Evolutionary conservation across 2,113 vertebrate genomes (phyloP), one percentile per base, ranked within the genome.

Genomic region (Burhinus oedicnemus): DNA sequence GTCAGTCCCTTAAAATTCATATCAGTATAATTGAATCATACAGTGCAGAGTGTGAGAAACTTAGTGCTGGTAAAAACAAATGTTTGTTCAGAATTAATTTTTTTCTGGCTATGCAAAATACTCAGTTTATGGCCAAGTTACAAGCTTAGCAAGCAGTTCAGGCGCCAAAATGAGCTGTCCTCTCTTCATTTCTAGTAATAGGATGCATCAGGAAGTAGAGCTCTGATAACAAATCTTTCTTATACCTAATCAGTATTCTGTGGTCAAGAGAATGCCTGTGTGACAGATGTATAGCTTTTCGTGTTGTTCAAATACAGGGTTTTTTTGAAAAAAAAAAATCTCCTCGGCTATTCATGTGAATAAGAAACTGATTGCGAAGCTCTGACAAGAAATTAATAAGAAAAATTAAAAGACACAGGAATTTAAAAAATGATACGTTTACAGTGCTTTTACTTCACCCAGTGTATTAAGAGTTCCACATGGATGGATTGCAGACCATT

Each of bases 31-130:
- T 49, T 87, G 14, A 77, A 32, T 74, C 40, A 13, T 36, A 18
- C 71, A 65, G 66, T 17, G 18, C 22, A 54, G 85, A 51, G 62
- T 89, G 83, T 93, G 89, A 90, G 89, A 92, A 96, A 93, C 82
- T 36, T 66, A 16, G 17, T 83, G 79, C 62, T 83, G 66, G 10
- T 84, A 32, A 51, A 68, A 88, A 26, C 47, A 64, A 79, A 76
- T 52, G 52, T 32, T 76, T 74, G 58, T 87, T 95, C 45, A 29
- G 36, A 42, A 49, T 66, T 64, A 22, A 12, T 64, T 76, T 62
- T 90, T 44, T 85, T 21, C 77, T 94, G 42, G 11, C 87, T 91
- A 82, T 84, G 51, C 55, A 89, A 58, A 93, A 71, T 87, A 74
- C 2, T 57, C 34, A 55, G 44, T 58, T 87, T 58, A 45, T 89